These are phyloP conservation scores for Kryptolebias marmoratus DNA, from an alignment of 2,113 vertebrate genomes.

Conservation along the genomic window DNA sequence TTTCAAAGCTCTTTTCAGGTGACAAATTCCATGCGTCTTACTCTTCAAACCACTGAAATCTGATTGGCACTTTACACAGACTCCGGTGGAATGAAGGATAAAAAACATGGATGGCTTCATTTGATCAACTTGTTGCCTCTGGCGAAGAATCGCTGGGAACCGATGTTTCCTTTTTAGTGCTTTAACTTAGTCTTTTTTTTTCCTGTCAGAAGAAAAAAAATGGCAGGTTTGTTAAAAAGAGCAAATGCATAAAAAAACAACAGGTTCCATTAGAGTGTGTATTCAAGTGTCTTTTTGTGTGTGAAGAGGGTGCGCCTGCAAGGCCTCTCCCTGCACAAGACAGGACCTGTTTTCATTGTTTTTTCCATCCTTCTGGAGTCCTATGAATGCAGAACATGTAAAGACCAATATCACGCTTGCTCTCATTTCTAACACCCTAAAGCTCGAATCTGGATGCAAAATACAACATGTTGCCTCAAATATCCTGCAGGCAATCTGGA, in stretches of 20 bases:
- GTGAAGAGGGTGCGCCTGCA: conserved; percentile 59
- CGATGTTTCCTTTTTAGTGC: background rate
- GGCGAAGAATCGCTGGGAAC: conserved; percentile 19
- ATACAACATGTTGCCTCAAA: conserved; percentile 6
- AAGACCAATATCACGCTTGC: conserved; percentile 18
- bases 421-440: background rate
- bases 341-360: conserved; percentile 60
- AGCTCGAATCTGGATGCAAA: conserved; percentile 5
- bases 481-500: conserved; percentile 13
- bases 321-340: conserved; percentile 74
- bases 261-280: conserved; percentile 23
- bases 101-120: conserved; percentile 83
- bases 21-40: conserved; percentile 89
- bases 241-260: conserved; percentile 41
- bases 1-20: conserved; percentile 27
- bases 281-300: conserved; percentile 10
- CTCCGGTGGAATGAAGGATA: conserved; percentile 99
- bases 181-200: conserved; percentile 9
- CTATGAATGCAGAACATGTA: conserved; percentile 34
- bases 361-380: conserved; percentile 43
- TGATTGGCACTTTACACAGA: conserved; percentile 93
- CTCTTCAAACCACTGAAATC: conserved; percentile 99
- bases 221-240: conserved; percentile 42
- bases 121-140: conserved; percentile 15
- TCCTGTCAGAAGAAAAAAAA: conserved; percentile 47